A percentile compares a stretch with the other conserved stretches of the same genome.
These are phyloP conservation scores for Vidua chalybeata DNA, from an alignment of 2,113 vertebrate genomes.

Conservation along the genomic window DNA sequence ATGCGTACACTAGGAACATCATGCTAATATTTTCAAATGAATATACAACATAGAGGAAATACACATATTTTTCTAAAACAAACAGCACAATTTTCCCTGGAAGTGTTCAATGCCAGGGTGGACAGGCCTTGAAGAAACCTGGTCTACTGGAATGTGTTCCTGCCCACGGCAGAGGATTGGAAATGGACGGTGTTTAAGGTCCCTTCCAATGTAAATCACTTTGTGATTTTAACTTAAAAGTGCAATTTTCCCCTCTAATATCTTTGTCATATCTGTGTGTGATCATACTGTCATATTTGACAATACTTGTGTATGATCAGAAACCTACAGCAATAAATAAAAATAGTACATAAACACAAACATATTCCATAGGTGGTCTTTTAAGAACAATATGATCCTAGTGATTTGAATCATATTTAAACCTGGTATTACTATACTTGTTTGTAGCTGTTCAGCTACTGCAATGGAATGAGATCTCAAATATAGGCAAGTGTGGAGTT, in stretches of 20 bases:
- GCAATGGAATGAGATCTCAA: background rate
- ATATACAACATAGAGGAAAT: background rate
- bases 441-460: background rate
- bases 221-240: background rate
- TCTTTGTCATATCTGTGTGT: background rate
- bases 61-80: background rate
- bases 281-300: background rate
- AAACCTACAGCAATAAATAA: background rate
- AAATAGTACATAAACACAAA: background rate
- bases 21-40: background rate
- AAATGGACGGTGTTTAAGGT: background rate
- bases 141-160: background rate
- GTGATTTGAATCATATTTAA: background rate
- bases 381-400: background rate
- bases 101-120: background rate
- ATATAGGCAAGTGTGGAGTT: background rate
- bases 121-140: background rate
- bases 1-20: background rate
- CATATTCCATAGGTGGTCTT: background rate
- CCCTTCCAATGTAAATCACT: background rate
- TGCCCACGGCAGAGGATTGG: background rate
- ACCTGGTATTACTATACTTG: background rate
- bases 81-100: background rate
- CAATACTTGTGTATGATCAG: background rate
- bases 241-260: background rate